Conservation (phyloP, 2,113 vertebrate species). For the Datnioides undecimradiatus region DNA sequence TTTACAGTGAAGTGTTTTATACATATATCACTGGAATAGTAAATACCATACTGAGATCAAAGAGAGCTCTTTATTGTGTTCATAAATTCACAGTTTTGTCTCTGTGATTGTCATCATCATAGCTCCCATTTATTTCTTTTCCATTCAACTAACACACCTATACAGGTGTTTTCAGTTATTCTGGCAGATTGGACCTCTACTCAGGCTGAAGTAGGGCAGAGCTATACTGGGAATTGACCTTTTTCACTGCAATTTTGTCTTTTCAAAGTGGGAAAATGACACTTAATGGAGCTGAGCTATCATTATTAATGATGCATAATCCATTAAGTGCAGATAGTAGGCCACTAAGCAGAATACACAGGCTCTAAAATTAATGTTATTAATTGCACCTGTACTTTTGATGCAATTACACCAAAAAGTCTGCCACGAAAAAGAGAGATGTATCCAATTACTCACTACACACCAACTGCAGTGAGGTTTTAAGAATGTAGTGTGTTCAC, state of each 20-base stretch:
- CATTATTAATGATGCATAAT: slow-evolving; percentile 8
- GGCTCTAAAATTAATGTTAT: not conserved
- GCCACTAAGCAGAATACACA: not conserved
- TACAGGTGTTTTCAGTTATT: slow-evolving; percentile 22
- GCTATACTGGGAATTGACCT: not conserved
- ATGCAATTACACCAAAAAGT: not conserved
- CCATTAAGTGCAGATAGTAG: not conserved
- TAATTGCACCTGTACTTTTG: not conserved
- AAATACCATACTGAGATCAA: not conserved
- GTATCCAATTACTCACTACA: not conserved
- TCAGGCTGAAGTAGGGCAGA: not conserved
- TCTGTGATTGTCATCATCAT: not conserved
- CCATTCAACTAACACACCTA: not conserved
- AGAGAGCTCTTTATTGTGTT: not conserved
- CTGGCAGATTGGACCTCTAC: not conserved
- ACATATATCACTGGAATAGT: not conserved
- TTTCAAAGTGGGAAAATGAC: not conserved
- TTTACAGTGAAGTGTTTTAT: not conserved
- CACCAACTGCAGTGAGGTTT: not conserved
- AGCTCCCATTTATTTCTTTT: not conserved
- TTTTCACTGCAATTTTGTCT: not conserved
- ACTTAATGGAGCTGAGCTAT: not conserved
- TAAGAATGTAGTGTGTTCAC: not conserved
- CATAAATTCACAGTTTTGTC: not conserved
- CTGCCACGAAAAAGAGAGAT: not conserved